Base-by-base conservation (phyloP, 1,140 invertebrate species). In the Pristionchus pacificus region DNA sequence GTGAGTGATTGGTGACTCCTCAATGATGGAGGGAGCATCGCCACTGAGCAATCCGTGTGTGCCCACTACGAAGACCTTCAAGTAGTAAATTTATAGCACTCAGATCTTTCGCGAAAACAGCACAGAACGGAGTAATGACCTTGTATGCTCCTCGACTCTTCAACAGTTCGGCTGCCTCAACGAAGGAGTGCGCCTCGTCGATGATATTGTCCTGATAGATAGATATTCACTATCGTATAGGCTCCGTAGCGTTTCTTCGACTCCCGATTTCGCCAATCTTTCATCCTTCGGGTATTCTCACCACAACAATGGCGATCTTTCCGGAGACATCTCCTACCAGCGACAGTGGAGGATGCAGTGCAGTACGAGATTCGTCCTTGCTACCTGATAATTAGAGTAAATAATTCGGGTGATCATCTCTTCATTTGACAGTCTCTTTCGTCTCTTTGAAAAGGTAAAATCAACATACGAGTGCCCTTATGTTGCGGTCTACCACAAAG, bases 271-370 rank as follows among this genome's bases (percentile, higher is more conserved):
- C n/a, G n/a, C n/a, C n/a, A n/a, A n/a, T n/a, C n/a, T n/a, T n/a
- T n/a, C n/a, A n/a, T n/a, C n/a, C n/a, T n/a, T n/a, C n/a, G n/a
- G n/a, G n/a, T n/a, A n/a, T n/a, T n/a, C 70, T 65, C 63, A 75
- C 74, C 86, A 98, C 95, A 90, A 98, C 97, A 74, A 99, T 98
- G 49, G 96, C 96, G 84, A 98, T 98, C 78, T 92, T 89, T 32
- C 95, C 95, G 60, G 91, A 91, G 14, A 97, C 94, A 87, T 97
- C 94, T n/a, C 94, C 94, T 1, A 97, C 94, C 19, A 97, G 92
- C 84, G 93, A 95, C 63, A 97, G 92, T n/a, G 95, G 96, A 2
- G 95, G 95, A 84, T 98, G 98, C 82, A n/a, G n/a, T n/a, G n/a
- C n/a, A n/a, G n/a, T n/a, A n/a, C n/a, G n/a, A n/a, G n/a, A n/a